These are phyloP conservation scores for Pocillopora grandis DNA, from an alignment of 92 coral and sea anemone species.

Conservation along the genomic window DNA sequence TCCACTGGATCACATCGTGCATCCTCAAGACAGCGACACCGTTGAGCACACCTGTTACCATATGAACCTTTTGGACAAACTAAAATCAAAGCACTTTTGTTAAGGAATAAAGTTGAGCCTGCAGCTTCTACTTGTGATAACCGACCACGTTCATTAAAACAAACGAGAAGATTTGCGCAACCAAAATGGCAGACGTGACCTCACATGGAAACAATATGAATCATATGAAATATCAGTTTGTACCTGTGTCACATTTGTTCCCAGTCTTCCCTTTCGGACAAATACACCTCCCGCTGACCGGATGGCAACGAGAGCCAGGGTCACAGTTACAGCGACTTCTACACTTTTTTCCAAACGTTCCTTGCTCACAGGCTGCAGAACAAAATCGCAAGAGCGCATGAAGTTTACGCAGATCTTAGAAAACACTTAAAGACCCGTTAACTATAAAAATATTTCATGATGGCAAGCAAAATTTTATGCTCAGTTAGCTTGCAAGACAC, in stretches of 20 bases:
- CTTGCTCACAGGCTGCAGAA: conserved; percentile 37
- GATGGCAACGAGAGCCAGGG: conserved; percentile 61
- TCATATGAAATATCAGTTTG: too few relatives aligned
- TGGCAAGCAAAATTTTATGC: too few relatives aligned
- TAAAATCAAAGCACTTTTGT: not conserved
- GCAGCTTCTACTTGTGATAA: too few relatives aligned
- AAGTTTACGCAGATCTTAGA: not conserved
- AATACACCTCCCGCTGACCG: conserved; percentile 71
- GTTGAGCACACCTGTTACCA: conserved; percentile 40
- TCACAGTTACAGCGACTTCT: conserved; percentile 51
- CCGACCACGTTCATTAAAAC: too few relatives aligned
- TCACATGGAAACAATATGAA: not conserved
- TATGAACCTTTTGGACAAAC: conserved; percentile 54
- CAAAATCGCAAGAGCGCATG: not conserved
- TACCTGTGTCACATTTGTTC: conserved; percentile 70
- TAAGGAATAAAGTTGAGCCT: not conserved
- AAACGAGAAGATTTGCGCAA: too few relatives aligned
- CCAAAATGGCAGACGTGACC: not conserved
- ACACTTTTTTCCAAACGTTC: conserved; percentile 39
- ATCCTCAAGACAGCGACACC: conserved; percentile 51
- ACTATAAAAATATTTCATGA: not conserved
- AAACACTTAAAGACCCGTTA: not conserved
- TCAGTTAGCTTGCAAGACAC: not conserved
- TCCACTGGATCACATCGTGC: conserved; percentile 62
- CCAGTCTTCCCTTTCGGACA: conserved; percentile 83